A percentile compares a stretch with the other conserved stretches of the same genome.
Conservation (phyloP, 2,888 invertebrate genomes). For the Pollenia amentaria region DNA sequence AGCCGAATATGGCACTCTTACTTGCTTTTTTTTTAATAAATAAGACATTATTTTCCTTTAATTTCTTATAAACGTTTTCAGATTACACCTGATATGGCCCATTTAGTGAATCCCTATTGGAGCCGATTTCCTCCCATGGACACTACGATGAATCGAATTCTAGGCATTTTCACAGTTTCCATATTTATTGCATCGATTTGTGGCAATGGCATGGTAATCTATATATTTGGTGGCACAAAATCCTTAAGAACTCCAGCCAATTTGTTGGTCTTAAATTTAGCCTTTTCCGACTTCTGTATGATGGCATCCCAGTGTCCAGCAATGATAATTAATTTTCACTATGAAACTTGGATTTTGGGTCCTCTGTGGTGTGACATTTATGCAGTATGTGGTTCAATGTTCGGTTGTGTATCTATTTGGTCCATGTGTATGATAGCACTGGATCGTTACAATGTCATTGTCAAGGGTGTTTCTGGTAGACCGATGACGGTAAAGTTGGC, state of each 20-base stretch:
- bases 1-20: too few species aligned
- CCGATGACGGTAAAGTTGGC: slow-evolving; percentile 86
- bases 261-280: slow-evolving; percentile 87
- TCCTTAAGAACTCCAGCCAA: slow-evolving; percentile 87
- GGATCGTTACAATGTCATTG: slow-evolving; percentile 96
- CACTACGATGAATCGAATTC: slow-evolving; percentile 86
- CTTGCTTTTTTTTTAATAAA: too few species aligned
- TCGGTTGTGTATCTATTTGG: slow-evolving; percentile 95
- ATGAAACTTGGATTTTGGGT: slow-evolving; percentile 87
- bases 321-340: slow-evolving; percentile 87
- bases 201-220: slow-evolving; percentile 85
- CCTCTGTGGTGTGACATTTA: slow-evolving; percentile 87
- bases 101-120: slow-evolving; percentile 88
- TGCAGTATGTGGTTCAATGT: slow-evolving; percentile 88
- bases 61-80: slow-evolving; percentile 72
- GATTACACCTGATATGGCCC: slow-evolving; percentile 88
- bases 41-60: neutral
- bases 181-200: slow-evolving; percentile 85
- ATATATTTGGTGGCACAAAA: slow-evolving; percentile 89
- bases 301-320: slow-evolving; percentile 86
- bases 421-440: slow-evolving; percentile 95
- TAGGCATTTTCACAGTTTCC: slow-evolving; percentile 87
- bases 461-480: slow-evolving; percentile 89
- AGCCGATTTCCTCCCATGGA: slow-evolving; percentile 86
- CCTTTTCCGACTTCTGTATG: slow-evolving; percentile 87